Base-by-base conservation (phyloP, 2,888 invertebrate genomes). In the Dioctria linearis region DNA sequence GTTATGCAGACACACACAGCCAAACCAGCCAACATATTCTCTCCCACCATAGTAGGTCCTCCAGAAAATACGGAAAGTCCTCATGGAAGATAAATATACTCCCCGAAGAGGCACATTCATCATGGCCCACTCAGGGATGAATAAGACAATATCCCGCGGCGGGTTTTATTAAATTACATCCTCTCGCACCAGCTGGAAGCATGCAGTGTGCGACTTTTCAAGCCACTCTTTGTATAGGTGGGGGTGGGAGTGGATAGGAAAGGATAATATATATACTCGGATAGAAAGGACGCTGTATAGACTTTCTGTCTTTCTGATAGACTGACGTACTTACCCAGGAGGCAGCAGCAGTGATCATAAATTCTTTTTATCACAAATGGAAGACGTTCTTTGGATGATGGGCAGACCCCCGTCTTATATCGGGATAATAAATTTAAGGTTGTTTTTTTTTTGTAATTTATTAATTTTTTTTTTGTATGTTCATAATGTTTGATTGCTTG, bases 101-200 rank as follows among this genome's bases (percentile, higher is more conserved):
- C 39, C 43, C 11, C 13, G 59, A 57, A n/a, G 11, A 46, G 57
- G 67, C 11, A 78, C 63, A 80, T 80, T 51, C 78, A 80, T 80
- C 80, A 80, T 65, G 61, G 61, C 61, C 61, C 63, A 78, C 78
- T 71, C 67, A 80, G 78, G 78, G 71, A 80, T 63, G 80, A 11
- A 80, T 78, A 78, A 81, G 75, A 85, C 85, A 87, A 87, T 86
- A 87, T 86, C 88, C 87, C 86, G 87, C 86, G 85, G 88, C 84
- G 87, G 88, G 87, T 86, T 88, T 88, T 88, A 88, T 88, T 88
- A 88, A 88, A 88, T 88, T 88, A 88, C 87, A 86, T 85, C 85
- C 86, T 87, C 87, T 86, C 69, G 49, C 9, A 8, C 11, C 37
- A 51, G 51, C 49, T 49, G 49, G 51, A 51, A 39, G 43, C 49